These are phyloP conservation scores for Stenotaenia linearis DNA, from an alignment of 2,888 invertebrate species.

Conservation along the genomic window DNA sequence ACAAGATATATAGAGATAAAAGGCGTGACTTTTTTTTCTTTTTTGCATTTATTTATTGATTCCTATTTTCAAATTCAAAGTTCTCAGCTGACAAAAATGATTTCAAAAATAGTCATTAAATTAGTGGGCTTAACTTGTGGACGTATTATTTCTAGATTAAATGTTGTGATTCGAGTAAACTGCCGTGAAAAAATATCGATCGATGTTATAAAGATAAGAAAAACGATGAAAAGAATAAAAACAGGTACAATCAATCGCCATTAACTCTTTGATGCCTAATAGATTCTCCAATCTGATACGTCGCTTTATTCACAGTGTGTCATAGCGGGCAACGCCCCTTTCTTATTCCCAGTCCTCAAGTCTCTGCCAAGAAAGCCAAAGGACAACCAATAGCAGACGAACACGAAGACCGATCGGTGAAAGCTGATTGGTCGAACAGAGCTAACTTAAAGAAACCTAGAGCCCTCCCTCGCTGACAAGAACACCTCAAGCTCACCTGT, in stretches of 20 bases:
- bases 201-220: not conserved
- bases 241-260: not conserved
- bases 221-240: not conserved
- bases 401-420: not conserved
- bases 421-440: not conserved
- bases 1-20: not conserved
- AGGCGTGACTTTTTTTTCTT: not conserved
- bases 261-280: not conserved
- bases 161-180: not conserved
- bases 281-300: not conserved
- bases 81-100: not conserved
- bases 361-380: not conserved
- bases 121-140: not conserved
- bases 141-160: not conserved
- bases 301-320: not conserved
- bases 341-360: not conserved
- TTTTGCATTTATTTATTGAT: not conserved
- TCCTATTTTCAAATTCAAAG: not conserved
- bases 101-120: not conserved
- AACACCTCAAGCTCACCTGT: not conserved
- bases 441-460: not conserved
- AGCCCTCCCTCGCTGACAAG: not conserved
- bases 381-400: not conserved
- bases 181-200: not conserved
- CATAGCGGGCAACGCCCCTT: not conserved